Base-by-base conservation (phyloP, 2,888 invertebrate species). In the Bombyx huttoni region DNA sequence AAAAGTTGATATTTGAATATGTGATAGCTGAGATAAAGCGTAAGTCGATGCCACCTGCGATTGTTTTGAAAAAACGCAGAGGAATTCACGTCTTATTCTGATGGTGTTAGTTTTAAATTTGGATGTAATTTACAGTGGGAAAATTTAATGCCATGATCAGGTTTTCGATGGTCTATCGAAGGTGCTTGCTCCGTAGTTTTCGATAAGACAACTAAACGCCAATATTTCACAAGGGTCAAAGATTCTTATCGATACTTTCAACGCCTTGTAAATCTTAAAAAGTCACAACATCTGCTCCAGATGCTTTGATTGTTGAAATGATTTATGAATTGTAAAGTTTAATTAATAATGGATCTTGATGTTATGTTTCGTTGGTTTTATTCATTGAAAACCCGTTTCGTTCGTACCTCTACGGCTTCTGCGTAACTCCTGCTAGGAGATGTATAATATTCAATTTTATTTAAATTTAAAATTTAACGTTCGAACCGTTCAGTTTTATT, bases 1-100 rank as follows among this genome's bases (percentile, higher is more conserved):
- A 86, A 81, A 86, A 81, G 85, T 78, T 77, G 70, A 78, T 81
- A 81, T 83, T 81, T 75, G 63, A 70, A 81, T 85, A 88, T 85
- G 69, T 59, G 72, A 83, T 78, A 78, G 77, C 78, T 72, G 75
- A 85, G 86, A 88, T 86, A 85, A 78, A 65, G 63, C 62, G 67
- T 75, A 70, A 71, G 75, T 66, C 62, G 65, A 75, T 73, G 70
- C 75, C 87, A 87, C 88, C 87, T 88, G 88, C 82, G 79, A 66
- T 73, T 68, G 63, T 73, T 71, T 58, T 40, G 47, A 66, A 51
- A n/a, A 24, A 1, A 3, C 6, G 35, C 34, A 55, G 33, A 1
- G 14, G 13, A 70, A 56, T 67, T 50, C 61, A 3, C 56, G 56
- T 66, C 58, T 54, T 73, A 66, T 12, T 0, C 0, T 7, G 1